Conservation (phyloP, 2,888 invertebrate genomes). For the Eupithecia insigniata region DNA sequence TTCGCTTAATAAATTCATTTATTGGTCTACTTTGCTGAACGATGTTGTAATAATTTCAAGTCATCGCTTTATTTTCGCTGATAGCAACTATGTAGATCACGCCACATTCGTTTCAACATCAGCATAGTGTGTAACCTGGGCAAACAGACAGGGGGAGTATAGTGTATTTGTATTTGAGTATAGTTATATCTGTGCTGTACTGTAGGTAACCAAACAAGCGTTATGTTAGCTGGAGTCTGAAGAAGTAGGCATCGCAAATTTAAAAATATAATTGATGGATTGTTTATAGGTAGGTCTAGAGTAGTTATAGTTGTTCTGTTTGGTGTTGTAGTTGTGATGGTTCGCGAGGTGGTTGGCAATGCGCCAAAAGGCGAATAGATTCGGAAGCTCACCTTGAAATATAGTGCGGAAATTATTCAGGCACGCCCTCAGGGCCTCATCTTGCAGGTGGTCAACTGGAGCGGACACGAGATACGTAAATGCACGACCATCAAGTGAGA, state of each 20-base stretch:
- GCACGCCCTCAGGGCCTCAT: slow-evolving; percentile 49
- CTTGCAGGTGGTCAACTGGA: slow-evolving; percentile 26
- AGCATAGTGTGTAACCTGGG: slow-evolving; percentile 8
- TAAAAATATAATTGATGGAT: neutral
- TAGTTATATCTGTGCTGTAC: no score
- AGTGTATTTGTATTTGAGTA: no score
- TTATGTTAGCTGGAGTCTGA: slow-evolving; percentile 1
- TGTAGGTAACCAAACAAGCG: neutral
- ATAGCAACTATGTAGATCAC: slow-evolving; percentile 28
- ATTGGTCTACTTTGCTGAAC: slow-evolving; percentile 3
- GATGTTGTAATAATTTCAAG: slow-evolving; percentile 23
- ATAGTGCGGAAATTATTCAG: slow-evolving; percentile 47
- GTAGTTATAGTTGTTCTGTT: slow-evolving; percentile 36
- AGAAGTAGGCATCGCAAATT: slow-evolving; percentile 13
- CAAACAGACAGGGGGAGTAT: slow-evolving; percentile 12
- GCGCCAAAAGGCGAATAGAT: slow-evolving; percentile 48
- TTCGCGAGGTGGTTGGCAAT: slow-evolving; percentile 52
- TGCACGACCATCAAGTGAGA: neutral
- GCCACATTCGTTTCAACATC: slow-evolving; percentile 27
- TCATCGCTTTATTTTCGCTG: slow-evolving; percentile 32
- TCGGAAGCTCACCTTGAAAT: slow-evolving; percentile 52
- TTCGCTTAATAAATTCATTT: neutral
- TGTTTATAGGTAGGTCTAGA: slow-evolving; percentile 43
- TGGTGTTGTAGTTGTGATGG: slow-evolving; percentile 45
- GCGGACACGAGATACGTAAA: slow-evolving; percentile 2